Evolutionary conservation across 1,140 invertebrate genomes (phyloP).

Genomic region (Drosophila nebulosa): DNA sequence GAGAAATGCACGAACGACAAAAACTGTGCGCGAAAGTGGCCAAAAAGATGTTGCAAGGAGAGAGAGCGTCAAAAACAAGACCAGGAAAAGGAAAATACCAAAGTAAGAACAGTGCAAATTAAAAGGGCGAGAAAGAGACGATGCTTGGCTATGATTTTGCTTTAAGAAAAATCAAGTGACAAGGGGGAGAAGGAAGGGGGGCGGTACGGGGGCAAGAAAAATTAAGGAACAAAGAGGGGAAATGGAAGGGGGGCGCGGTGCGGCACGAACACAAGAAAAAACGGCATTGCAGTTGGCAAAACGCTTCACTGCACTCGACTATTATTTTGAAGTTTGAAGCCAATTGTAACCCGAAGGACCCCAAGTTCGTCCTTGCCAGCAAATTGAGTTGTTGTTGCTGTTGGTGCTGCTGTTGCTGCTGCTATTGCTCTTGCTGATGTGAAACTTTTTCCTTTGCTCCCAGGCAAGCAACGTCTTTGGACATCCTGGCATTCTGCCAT

Average conservation of each 20-base stretch:
- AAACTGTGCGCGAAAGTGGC: constrained; percentile 48
- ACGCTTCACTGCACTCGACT: constrained; percentile 78
- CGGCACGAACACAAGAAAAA: background rate
- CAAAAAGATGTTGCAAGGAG: constrained; percentile 65
- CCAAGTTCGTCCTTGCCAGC: constrained; percentile 56
- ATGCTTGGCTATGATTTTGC: constrained; percentile 44
- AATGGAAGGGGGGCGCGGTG: background rate
- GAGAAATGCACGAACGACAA: no score
- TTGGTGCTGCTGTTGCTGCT: constrained; percentile 25
- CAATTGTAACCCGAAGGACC: constrained; percentile 23
- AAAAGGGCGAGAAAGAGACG: constrained; percentile 35
- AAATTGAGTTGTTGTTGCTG: constrained; percentile 45
- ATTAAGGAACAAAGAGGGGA: background rate
- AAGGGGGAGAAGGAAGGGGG: background rate
- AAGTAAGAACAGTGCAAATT: constrained; percentile 59
- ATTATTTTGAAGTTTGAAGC: constrained; percentile 70
- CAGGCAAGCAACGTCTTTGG: constrained; percentile 55
- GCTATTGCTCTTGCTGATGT: no score
- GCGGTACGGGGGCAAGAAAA: no score
- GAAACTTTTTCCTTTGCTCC: constrained; percentile 70
- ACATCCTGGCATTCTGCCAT: constrained; percentile 32
- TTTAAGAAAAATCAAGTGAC: background rate
- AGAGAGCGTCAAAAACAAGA: constrained; percentile 27
- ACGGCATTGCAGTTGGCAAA: constrained; percentile 54
- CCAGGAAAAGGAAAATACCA: constrained; percentile 47